Evolutionary conservation across 2,888 invertebrate species (phyloP), one percentile per base, ranked within the genome.

Genomic region (Merodon equestris): DNA sequence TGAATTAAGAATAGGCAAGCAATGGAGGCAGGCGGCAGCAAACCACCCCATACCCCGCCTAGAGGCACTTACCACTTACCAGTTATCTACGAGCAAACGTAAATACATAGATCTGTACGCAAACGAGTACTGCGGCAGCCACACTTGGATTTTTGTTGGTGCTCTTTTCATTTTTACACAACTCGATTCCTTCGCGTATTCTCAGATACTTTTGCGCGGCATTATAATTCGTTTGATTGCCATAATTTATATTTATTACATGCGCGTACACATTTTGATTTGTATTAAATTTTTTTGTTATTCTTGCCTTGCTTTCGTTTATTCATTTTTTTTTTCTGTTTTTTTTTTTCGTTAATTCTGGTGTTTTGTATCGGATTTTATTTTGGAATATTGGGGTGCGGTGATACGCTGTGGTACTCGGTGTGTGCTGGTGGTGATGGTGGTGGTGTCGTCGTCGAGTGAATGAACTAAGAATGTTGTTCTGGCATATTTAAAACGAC

Each of bases 201-300:
- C 68, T 60, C 58, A 56, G 74, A 73, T 79, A 79, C 79, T 74
- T 74, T 74, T 74, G 79, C 79, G 74, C 70, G 64, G 79, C 79
- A 68, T 74, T 79, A 74, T 58, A 79, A 79, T 79, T 79, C 74
- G 58, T 79, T 79, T 64, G 74, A 79, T 79, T 79, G 79, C 68
- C 54, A 79, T 79, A 74, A 79, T 79, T 79, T 79, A 74, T 74
- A 79, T 79, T 79, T 79, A 74, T 74, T 74, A 74, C 68, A 60
- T 79, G 68, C 68, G 73, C 77, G 67, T 67, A 60, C 63, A 64
- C 74, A 79, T 68, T 79, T 74, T 74, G 79, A 79, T 74, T 79
- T 74, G 74, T 79, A 70, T 68, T 74, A 70, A 58, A 50, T 72
- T 79, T 68, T 71, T 67, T 66, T 72, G 56, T 56, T 72, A 50